phyloP scores from a whole-genome alignment of 2,797 vertebrate species.

The Mormyrops boulengeri region DNA sequence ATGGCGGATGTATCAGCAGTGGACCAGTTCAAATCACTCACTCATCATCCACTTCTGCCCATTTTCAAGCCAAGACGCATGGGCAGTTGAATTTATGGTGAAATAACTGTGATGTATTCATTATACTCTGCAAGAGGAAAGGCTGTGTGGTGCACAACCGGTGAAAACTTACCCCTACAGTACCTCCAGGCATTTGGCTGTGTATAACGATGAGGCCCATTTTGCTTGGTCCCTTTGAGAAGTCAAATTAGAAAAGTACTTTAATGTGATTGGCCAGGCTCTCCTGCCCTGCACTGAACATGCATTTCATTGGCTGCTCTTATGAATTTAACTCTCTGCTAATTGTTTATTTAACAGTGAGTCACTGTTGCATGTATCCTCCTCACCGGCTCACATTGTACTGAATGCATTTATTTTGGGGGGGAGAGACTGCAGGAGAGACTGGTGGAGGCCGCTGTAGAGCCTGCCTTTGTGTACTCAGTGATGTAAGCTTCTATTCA shows the following conservation, averaged over 20 bases:
- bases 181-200: neutral
- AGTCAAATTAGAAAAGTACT: neutral
- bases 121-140: neutral
- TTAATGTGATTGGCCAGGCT: neutral
- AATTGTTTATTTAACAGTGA: neutral
- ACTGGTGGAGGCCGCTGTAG: neutral
- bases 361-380: neutral
- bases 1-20: neutral
- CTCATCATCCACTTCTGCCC: neutral
- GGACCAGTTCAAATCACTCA: neutral
- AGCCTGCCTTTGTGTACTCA: neutral
- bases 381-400: neutral
- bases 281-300: neutral
- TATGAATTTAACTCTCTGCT: neutral
- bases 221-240: neutral
- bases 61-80: neutral
- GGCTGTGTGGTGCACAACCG: neutral
- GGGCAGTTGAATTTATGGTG: neutral
- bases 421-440: neutral
- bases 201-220: neutral
- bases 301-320: neutral
- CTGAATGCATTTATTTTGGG: neutral
- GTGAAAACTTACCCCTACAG: neutral
- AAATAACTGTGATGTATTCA: neutral
- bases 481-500: conserved; percentile 1